Percentiles rank a stretch among this genome's conserved stretches.
Evolutionary conservation across 2,888 invertebrate species (phyloP).

Genomic region (Scrobipalpa atriplicella): DNA sequence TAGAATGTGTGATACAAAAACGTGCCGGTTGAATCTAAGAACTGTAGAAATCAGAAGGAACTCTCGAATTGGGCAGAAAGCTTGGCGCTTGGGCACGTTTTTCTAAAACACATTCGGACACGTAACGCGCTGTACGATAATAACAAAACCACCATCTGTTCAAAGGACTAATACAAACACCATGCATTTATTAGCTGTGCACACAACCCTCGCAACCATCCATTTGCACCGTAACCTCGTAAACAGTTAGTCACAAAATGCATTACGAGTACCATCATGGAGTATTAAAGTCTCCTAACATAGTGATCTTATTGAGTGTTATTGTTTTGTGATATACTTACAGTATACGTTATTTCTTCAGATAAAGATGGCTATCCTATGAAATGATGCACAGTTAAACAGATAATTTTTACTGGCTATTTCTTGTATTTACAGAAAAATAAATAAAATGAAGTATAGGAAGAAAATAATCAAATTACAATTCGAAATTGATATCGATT

Average conservation of each 20-base stretch:
- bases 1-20: slow-evolving; percentile 58
- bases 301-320: slow-evolving; percentile 80
- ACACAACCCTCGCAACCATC: slow-evolving; percentile 58
- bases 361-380: slow-evolving; percentile 87
- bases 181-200: slow-evolving; percentile 72
- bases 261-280: slow-evolving; percentile 57
- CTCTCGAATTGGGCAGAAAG: not conserved
- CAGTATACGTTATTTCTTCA: slow-evolving; percentile 83
- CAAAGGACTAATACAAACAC: slow-evolving; percentile 65
- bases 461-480: slow-evolving; percentile 47
- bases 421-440: slow-evolving; percentile 81
- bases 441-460: slow-evolving; percentile 62
- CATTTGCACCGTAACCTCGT: slow-evolving; percentile 42
- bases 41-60: not conserved
- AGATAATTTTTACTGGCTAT: slow-evolving; percentile 87
- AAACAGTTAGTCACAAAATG: slow-evolving; percentile 63
- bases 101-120: slow-evolving; percentile 52
- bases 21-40: slow-evolving; percentile 41
- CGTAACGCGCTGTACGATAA: slow-evolving; percentile 54
- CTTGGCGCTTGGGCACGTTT: slow-evolving; percentile 47
- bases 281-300: slow-evolving; percentile 76
- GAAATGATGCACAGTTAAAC: slow-evolving; percentile 90
- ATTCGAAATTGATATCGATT: slow-evolving; percentile 43
- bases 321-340: slow-evolving; percentile 82
- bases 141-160: slow-evolving; percentile 71